Evolutionary conservation across 2,797 vertebrate species (phyloP).

Genomic region (Apogon hyalosoma): DNA sequence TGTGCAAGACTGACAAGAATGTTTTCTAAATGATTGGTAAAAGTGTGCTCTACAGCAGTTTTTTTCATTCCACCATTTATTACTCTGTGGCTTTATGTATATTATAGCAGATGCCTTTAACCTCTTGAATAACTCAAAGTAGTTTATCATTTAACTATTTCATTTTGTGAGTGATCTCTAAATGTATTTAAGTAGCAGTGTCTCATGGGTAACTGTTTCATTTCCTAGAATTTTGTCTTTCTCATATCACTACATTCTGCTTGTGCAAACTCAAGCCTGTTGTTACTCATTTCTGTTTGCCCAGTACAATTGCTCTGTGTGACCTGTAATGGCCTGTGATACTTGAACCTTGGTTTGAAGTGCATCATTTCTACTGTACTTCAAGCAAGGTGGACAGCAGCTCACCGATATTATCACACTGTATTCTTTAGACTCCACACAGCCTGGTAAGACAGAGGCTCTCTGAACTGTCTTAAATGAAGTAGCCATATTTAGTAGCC

Average conservation of each 20-base stretch:
- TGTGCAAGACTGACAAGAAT: constrained; percentile 11
- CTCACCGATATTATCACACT: constrained; percentile 12
- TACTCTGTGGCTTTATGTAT: constrained; percentile 15
- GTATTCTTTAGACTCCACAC: constrained; percentile 27
- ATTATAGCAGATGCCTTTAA: constrained; percentile 19
- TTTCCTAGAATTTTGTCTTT: constrained; percentile 17
- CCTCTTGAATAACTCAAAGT: constrained; percentile 21
- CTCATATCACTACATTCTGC: constrained; percentile 21
- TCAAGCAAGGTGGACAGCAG: constrained; percentile 20
- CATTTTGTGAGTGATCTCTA: constrained; percentile 26
- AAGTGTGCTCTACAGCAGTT: constrained; percentile 17
- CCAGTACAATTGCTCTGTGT: constrained; percentile 17
- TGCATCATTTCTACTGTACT: constrained; percentile 9
- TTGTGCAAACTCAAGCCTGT: not conserved
- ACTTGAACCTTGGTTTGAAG: constrained; percentile 59
- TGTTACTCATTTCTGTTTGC: constrained; percentile 21
- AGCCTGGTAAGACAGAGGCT: not conserved
- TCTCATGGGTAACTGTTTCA: constrained; percentile 30
- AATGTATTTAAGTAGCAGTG: constrained; percentile 39
- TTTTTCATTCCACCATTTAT: not conserved
- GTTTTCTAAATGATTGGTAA: constrained; percentile 26
- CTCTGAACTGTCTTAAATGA: constrained; percentile 18
- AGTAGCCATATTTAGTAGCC: constrained; percentile 25
- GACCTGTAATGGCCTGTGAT: constrained; percentile 44
- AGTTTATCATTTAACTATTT: constrained; percentile 4